Evolutionary conservation across 2,113 vertebrate species (phyloP), one percentile per base, ranked within the genome.

Genomic region (Lathamus discolor): DNA sequence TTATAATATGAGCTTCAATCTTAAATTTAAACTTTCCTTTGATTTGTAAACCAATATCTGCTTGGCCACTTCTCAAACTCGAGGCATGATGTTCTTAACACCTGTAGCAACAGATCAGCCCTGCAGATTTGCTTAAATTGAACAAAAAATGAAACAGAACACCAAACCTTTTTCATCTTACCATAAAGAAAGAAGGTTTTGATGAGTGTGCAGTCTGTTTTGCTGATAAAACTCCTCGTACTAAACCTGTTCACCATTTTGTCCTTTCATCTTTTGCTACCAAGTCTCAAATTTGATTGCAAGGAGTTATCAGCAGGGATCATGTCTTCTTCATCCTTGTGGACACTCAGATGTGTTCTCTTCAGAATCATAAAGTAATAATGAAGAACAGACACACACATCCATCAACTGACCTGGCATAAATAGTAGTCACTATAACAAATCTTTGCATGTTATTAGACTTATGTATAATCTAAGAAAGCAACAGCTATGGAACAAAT

Each of bases 301-400:
- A 88, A 86, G 44, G 27, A 57, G 16, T 90, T 95, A 93, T 86
- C 68, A 86, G 69, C 68, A 77, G 46, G 46, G 61, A 93, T 93
- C 27, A 52, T 41, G 22, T 83, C 28, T 11, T 87, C 51, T 77
- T 90, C 67, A 77, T 59, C 79, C 64, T 76, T 81, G 55, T 63
- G 64, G 68, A 88, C 37, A 74, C 59, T 70, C 51, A 73, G 63
- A 88, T 43, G 59, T 88, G 83, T 83, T 73, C 49, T 92, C 72
- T 88, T 83, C 63, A 67, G 70, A 82, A 63, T 57, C 59, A 75
- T 74, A 93, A 85, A 55, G 52, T 88, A 91, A 89, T 79, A 88
- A 86, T 14, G 39, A 64, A 93, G 78, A 91, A 15, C 49, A 87
- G 61, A 84, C 64, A 86, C 35, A 41, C 55, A 77, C 62, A 80